Evolutionary conservation across 2,113 vertebrate genomes (phyloP).

Genomic region (Myrmecobius fasciatus): DNA sequence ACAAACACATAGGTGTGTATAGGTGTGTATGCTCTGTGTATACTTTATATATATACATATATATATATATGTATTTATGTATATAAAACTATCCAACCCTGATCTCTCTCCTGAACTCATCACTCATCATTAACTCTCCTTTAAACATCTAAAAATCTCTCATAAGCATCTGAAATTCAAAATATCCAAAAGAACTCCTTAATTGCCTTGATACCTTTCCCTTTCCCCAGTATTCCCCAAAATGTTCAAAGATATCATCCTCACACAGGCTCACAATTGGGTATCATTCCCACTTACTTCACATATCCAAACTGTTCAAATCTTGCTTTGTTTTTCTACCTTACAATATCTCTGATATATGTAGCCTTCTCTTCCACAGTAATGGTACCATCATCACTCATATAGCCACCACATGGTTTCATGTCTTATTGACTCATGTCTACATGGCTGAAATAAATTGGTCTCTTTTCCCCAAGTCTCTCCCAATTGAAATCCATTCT

Average conservation of each 20-base stretch:
- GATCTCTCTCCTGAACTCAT: no score
- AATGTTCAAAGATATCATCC: neutral
- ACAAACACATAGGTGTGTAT: no score
- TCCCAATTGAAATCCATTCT: neutral
- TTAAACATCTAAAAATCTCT: no score
- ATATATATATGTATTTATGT: no score
- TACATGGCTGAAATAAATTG: neutral
- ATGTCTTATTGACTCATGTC: neutral
- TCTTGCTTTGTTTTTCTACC: neutral
- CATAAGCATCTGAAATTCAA: no score
- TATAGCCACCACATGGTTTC: neutral
- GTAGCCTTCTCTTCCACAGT: neutral
- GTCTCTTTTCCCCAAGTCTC: neutral
- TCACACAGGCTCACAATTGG: neutral
- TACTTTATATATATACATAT: no score
- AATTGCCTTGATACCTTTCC: accelerated
- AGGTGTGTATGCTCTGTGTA: no score
- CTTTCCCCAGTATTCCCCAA: neutral
- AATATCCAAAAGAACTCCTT: no score
- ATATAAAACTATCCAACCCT: no score
- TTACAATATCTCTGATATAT: neutral
- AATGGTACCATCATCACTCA: neutral
- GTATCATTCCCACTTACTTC: neutral
- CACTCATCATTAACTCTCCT: no score
- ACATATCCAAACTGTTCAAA: neutral